Evolutionary conservation across 2,113 vertebrate genomes (phyloP).

Genomic region (Aramus guarauna): DNA sequence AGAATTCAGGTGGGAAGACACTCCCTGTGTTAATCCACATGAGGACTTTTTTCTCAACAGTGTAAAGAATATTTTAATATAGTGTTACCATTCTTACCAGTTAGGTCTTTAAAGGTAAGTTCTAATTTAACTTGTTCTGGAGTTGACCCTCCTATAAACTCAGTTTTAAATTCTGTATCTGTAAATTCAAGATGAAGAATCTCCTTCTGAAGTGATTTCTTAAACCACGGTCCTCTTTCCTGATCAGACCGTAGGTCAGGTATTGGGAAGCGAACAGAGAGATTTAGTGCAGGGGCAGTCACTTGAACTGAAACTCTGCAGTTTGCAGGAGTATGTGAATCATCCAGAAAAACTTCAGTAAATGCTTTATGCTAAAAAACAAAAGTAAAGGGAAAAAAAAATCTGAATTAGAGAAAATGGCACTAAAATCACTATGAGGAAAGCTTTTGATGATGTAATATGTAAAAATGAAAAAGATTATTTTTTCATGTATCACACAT

Average conservation of each 20-base stretch:
- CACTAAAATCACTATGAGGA: neutral
- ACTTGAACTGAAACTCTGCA: slow-evolving; percentile 85
- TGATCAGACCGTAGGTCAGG: slow-evolving; percentile 96
- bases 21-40: neutral
- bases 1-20: neutral
- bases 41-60: neutral
- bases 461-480: neutral
- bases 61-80: neutral
- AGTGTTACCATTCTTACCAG: slow-evolving; percentile 73
- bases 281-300: slow-evolving; percentile 81
- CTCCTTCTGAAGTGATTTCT: slow-evolving; percentile 95
- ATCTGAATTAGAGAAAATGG: neutral
- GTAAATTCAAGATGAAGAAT: slow-evolving; percentile 85
- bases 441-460: neutral
- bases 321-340: slow-evolving; percentile 85
- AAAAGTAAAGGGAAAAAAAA: neutral
- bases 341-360: slow-evolving; percentile 96
- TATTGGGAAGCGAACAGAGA: slow-evolving; percentile 93
- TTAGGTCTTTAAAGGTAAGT: slow-evolving; percentile 90
- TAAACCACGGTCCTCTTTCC: slow-evolving; percentile 97
- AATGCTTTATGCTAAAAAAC: slow-evolving; percentile 91
- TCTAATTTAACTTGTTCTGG: slow-evolving; percentile 93
- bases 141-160: slow-evolving; percentile 85
- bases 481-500: neutral
- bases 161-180: slow-evolving; percentile 90